Evolutionary conservation across 2,797 vertebrate genomes (phyloP), one percentile per base, ranked within the genome.

Genomic region (Siniperca scherzeri): DNA sequence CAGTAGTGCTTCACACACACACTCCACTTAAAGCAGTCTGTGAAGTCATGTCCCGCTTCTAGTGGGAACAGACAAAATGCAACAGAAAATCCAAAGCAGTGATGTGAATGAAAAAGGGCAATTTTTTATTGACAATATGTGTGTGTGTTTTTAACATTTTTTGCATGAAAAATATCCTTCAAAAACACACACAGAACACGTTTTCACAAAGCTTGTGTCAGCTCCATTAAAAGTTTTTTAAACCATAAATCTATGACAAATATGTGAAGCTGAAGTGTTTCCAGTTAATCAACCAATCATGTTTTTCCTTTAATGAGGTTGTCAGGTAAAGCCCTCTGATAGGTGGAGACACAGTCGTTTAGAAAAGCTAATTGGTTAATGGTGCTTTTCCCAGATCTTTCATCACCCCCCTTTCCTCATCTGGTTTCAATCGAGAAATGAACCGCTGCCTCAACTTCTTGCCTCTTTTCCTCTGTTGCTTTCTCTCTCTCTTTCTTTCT

Each of bases 381-480:
- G 56, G 84, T 77, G 70, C 82, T 88, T 91, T 92, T 87, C 88
- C 88, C 87, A 88, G 68, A 88, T 88, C 81, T 92, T 89, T 94
- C 89, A 91, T 60, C 89, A 76, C 87, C 81, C 68, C 3, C 53
- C 0, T 19, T 33, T 78, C 70, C 70, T 88, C 92, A 94, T 92
- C 90, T 94, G 92, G 80, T 89, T 93, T 87, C 82, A 84, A 87
- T 93, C 2, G 8, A 70, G 81, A 77, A 74, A 30, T 57, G 30
- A 89, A 74, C 60, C 27, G 2, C 78, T 81, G 81, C 72, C 79
- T 85, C 79, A 70, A 77, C 70, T 81, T 80, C 70, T 87, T 48
- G 14, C 72, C 66, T 56, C n/a, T 68, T 77, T 74, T 50, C 19
- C 33, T 56, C 38, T 4, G 2, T 60, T 44, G 57, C 27, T 52